Evolutionary conservation across 2,113 vertebrate species (phyloP).

Genomic region (Picathartes gymnocephalus): DNA sequence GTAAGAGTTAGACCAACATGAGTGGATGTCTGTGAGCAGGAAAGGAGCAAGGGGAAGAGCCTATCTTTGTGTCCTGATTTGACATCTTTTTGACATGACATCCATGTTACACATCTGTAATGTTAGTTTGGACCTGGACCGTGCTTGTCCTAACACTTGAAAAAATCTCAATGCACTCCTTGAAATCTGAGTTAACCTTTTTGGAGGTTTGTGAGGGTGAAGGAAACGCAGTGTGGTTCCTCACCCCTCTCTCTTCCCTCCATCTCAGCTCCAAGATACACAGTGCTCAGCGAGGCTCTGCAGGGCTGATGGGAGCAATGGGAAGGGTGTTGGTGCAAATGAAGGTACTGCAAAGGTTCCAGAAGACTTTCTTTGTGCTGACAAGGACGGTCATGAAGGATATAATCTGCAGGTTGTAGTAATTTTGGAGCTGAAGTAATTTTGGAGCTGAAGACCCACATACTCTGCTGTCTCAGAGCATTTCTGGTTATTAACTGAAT

Average conservation of each 20-base stretch:
- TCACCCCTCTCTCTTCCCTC: background rate
- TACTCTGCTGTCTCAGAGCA: background rate
- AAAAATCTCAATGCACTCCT: background rate
- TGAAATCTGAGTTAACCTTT: background rate
- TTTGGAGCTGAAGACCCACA: background rate
- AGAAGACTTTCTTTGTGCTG: background rate
- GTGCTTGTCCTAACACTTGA: background rate
- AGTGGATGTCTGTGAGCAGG: background rate
- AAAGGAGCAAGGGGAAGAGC: background rate
- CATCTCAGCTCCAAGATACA: background rate
- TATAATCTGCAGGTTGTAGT: background rate
- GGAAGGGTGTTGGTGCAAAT: background rate
- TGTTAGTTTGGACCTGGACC: background rate
- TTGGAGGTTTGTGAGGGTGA: background rate
- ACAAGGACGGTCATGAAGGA: background rate
- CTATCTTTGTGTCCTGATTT: background rate
- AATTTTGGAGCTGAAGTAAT: background rate
- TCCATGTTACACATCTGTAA: background rate
- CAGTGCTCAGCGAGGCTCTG: background rate
- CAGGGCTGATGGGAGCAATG: background rate
- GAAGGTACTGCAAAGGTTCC: background rate
- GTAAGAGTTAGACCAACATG: background rate
- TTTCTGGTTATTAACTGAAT: background rate
- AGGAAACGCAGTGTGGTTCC: background rate
- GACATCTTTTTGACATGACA: background rate